Conservation (phyloP, 2,888 invertebrate genomes). For the Lasioglossum marginatum region DNA sequence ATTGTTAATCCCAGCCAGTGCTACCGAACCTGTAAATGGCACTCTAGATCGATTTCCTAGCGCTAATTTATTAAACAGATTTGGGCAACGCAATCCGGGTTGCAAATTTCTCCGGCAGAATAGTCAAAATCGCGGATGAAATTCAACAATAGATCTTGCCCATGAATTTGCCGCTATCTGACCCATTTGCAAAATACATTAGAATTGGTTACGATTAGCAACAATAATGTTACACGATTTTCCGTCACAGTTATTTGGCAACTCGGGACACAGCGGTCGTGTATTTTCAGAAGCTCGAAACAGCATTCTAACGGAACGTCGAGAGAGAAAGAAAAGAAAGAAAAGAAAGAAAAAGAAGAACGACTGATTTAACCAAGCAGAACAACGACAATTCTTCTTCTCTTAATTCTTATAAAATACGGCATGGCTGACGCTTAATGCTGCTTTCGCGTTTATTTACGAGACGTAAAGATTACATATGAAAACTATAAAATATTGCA, state of each 20-base stretch:
- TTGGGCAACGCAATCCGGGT: constrained; percentile 4
- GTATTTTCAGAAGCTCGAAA: not conserved
- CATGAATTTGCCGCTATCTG: not conserved
- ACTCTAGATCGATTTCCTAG: constrained; percentile 8
- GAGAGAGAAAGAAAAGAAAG: not conserved
- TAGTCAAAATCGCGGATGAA: not conserved
- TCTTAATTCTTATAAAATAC: constrained; percentile 8
- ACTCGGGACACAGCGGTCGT: no score
- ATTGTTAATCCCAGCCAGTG: constrained; percentile 13
- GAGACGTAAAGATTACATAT: not conserved
- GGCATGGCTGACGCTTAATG: not conserved
- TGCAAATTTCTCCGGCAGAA: constrained; percentile 1
- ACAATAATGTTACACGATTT: not conserved
- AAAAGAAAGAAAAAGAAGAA: not conserved
- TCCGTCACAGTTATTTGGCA: not conserved
- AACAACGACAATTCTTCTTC: not conserved
- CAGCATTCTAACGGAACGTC: not conserved
- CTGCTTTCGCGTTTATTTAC: not conserved
- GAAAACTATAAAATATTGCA: not conserved
- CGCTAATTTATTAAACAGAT: constrained; percentile 19
- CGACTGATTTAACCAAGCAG: not conserved
- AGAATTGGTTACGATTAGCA: not conserved
- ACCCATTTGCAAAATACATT: not conserved
- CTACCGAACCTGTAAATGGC: not conserved
- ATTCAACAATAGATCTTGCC: not conserved